A percentile compares a stretch with the other conserved stretches of the same genome.
Conservation (phyloP, 2,113 vertebrate species). For the Platichthys flesus region DNA sequence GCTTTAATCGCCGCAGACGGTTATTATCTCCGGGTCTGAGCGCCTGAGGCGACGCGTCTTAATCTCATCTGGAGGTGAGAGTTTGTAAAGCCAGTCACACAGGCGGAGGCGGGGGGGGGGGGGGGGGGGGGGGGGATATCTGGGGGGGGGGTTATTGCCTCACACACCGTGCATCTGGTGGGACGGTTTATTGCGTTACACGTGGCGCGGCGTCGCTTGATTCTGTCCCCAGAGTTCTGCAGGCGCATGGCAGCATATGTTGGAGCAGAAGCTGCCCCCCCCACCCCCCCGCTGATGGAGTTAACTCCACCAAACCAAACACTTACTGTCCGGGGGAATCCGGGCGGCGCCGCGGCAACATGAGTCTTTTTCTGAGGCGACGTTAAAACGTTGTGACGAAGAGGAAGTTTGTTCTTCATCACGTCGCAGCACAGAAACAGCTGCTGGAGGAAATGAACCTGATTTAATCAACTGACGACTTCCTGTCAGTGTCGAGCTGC, state of each 20-base stretch:
- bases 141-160: constrained; percentile 73
- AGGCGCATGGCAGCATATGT: constrained; percentile 68
- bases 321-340: constrained; percentile 40
- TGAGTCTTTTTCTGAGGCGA: constrained; percentile 13
- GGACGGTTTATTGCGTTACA: constrained; percentile 70
- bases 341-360: not conserved
- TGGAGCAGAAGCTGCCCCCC: constrained; percentile 53
- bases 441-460: too few relatives aligned
- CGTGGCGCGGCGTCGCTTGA: constrained; percentile 12
- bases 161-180: constrained; percentile 68
- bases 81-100: constrained; percentile 66
- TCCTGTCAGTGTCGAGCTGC: too few relatives aligned
- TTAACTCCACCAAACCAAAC: constrained; percentile 49
- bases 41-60: constrained; percentile 53
- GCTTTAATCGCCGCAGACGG: constrained; percentile 56
- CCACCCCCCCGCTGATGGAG: constrained; percentile 53
- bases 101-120: constrained; percentile 23
- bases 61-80: constrained; percentile 74
- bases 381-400: constrained; percentile 41
- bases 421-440: not conserved
- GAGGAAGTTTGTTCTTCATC: not conserved
- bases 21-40: constrained; percentile 64
- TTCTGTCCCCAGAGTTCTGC: constrained; percentile 65
- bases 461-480: too few relatives aligned
- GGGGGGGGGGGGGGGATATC: constrained; percentile 21